Conservation (phyloP, 2,888 invertebrate species). For the Agrochola lychnidis region DNA sequence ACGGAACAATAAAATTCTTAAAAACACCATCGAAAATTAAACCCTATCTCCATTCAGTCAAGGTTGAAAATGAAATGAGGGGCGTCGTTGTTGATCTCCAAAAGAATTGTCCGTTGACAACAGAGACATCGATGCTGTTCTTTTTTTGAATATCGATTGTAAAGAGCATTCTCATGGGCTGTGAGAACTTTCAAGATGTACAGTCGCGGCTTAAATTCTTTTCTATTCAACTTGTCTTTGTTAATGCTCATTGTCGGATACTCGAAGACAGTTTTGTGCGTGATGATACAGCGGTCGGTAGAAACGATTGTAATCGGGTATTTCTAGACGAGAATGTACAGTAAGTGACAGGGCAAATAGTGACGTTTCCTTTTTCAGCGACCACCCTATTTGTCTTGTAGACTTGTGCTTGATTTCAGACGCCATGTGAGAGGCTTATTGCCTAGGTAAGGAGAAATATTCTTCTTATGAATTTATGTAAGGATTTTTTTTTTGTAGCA, state of each 20-base stretch:
- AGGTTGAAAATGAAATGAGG: slow-evolving; percentile 64
- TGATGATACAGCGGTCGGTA: slow-evolving; percentile 71
- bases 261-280: slow-evolving; percentile 69
- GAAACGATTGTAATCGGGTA: slow-evolving; percentile 52
- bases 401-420: background rate
- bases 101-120: slow-evolving; percentile 90
- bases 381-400: slow-evolving; percentile 15
- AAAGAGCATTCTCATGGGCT: slow-evolving; percentile 89
- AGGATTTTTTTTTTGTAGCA: background rate
- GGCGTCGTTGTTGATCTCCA: slow-evolving; percentile 78
- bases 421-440: background rate
- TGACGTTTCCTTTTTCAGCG: slow-evolving; percentile 71
- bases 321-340: slow-evolving; percentile 66
- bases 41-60: slow-evolving; percentile 62
- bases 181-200: slow-evolving; percentile 87
- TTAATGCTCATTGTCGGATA: slow-evolving; percentile 71
- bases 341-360: slow-evolving; percentile 71
- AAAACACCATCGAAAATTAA: slow-evolving; percentile 62
- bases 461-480: background rate
- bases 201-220: slow-evolving; percentile 85
- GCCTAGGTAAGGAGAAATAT: background rate
- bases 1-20: slow-evolving; percentile 83
- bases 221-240: slow-evolving; percentile 83
- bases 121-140: slow-evolving; percentile 89
- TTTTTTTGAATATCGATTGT: slow-evolving; percentile 90